Conservation (phyloP, 1,140 invertebrate species). For the Aphis gossypii region DNA sequence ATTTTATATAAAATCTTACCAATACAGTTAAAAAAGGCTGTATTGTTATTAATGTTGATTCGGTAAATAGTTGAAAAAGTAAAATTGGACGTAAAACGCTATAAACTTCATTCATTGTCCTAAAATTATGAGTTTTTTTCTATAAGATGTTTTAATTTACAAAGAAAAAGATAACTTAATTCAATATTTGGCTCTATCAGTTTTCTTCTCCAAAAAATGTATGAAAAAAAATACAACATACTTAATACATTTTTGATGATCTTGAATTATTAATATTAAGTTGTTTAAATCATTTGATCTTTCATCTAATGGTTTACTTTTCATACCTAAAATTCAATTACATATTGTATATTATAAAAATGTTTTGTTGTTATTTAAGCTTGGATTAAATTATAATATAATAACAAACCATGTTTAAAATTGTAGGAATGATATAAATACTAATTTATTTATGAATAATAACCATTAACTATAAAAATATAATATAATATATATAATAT, state of each 20-base stretch:
- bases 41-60: not conserved
- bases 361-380: too few species aligned
- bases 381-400: too few species aligned
- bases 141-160: not conserved
- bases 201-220: not conserved
- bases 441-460: too few species aligned
- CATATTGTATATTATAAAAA: too few species aligned
- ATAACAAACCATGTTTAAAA: too few species aligned
- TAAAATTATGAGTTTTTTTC: not conserved
- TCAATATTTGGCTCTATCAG: not conserved
- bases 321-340: not conserved
- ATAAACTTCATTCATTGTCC: not conserved
- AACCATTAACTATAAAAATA: too few species aligned
- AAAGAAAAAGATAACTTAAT: not conserved
- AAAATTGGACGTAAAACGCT: not conserved
- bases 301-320: not conserved
- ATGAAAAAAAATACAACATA: not conserved
- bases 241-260: conserved; percentile 10
- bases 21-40: not conserved
- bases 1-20: not conserved
- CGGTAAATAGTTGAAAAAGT: not conserved
- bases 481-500: too few species aligned
- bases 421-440: too few species aligned
- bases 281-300: not conserved
- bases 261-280: not conserved